Conservation (phyloP, 2,113 vertebrate species). For the Illadopsis cleaveri region DNA sequence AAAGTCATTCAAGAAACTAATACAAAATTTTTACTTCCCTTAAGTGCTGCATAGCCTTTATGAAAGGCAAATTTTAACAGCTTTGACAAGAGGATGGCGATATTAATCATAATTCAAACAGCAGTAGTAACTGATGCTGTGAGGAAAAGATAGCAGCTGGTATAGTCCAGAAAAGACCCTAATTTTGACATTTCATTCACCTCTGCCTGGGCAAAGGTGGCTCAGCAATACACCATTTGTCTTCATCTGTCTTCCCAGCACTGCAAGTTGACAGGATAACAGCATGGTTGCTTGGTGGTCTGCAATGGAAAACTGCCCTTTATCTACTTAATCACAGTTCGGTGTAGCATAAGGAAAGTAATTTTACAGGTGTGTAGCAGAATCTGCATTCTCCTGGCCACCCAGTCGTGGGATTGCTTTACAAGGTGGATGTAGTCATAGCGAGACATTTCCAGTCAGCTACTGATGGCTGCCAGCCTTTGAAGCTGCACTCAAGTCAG, state of each 20-base stretch:
- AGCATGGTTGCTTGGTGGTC: not conserved
- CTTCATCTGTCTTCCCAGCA: slow-evolving; percentile 42
- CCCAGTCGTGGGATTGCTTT: not conserved
- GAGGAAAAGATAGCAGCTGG: not conserved
- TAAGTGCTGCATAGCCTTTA: not conserved
- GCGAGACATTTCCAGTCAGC: not conserved
- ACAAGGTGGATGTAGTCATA: not conserved
- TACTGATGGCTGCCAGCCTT: slow-evolving; percentile 17
- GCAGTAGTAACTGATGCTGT: not conserved
- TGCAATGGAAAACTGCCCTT: not conserved
- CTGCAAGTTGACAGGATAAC: not conserved
- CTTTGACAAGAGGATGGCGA: not conserved
- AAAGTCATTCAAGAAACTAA: not conserved
- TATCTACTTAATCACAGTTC: slow-evolving; percentile 19
- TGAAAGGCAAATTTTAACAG: slow-evolving; percentile 27
- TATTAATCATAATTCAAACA: slow-evolving; percentile 43
- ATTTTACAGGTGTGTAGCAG: slow-evolving; percentile 14
- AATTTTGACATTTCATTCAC: slow-evolving; percentile 19
- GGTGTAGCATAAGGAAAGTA: not conserved
- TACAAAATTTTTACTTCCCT: not conserved
- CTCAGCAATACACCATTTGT: not conserved
- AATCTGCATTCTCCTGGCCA: not conserved
- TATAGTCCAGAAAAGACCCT: not conserved
- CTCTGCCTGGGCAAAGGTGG: not conserved
- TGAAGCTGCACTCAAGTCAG: slow-evolving; percentile 19